Conservation (phyloP, 2,113 vertebrate genomes). For the Brevimyrus niger region DNA sequence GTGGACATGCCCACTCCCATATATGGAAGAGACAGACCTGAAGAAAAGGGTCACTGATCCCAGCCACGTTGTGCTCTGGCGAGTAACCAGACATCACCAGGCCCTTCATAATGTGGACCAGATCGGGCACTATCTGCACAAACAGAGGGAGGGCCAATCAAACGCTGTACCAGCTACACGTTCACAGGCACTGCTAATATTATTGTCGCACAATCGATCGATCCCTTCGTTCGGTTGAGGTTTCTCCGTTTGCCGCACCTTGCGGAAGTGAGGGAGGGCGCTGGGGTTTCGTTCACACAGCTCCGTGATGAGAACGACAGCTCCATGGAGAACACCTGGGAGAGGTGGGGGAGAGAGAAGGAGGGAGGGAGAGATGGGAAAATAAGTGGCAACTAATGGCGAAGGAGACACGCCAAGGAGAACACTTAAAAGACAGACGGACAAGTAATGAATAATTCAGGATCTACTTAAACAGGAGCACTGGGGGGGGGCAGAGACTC, state of each 20-base stretch:
- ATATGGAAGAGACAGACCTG: slow-evolving; percentile 57
- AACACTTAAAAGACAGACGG: background rate
- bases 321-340: slow-evolving; percentile 68
- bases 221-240: background rate
- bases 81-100: slow-evolving; percentile 74
- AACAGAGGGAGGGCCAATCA: background rate
- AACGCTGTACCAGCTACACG: background rate
- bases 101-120: slow-evolving; percentile 73
- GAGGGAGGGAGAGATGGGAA: background rate
- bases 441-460: slow-evolving; percentile 5
- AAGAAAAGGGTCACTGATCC: slow-evolving; percentile 80
- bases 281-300: slow-evolving; percentile 67
- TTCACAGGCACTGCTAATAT: background rate
- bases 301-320: slow-evolving; percentile 73
- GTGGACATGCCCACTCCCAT: background rate
- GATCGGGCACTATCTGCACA: slow-evolving; percentile 67
- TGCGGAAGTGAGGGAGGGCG: slow-evolving; percentile 66
- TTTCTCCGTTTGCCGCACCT: slow-evolving; percentile 51
- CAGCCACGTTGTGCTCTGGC: slow-evolving; percentile 73
- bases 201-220: background rate
- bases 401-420: background rate
- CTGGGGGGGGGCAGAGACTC: background rate
- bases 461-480: background rate
- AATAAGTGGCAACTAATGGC: background rate
- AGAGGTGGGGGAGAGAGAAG: background rate